Evolutionary conservation across 1,140 invertebrate species (phyloP), one percentile per base, ranked within the genome.

Genomic region (Caenorhabditis inopinata): DNA sequence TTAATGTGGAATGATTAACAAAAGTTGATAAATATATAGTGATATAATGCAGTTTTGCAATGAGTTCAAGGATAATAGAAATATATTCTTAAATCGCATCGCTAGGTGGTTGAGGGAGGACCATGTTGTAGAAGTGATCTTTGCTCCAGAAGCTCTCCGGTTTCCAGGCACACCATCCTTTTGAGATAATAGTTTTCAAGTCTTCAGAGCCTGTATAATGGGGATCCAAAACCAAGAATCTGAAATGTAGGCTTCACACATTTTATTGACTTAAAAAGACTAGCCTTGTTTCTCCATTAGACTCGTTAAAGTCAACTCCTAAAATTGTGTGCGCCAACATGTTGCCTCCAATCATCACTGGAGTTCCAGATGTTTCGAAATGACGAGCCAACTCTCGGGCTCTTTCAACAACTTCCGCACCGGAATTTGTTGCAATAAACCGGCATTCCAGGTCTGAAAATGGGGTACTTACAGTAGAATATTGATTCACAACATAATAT

Each of bases 241-340:
- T 93, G 0, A 93, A 91, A 80, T 18, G 18, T 18, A 9, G 48
- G 5, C 4, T 18, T 18, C 5, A 5, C 16, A 51, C 18, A 51
- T n/a, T 51, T 51, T n/a, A 6, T 18, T n/a, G n/a, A n/a, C 6
- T 7, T 9, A 18, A 18, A 38, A 23, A 14, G 21, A n/a, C 73
- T 75, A 16, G 48, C 42, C 29, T 47, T 25, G 73, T 32, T 18
- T 81, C 93, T 4, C 91, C 92, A 16, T 92, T 93, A 35, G 91
- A 89, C 76, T 93, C 91, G 88, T 96, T 93, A 85, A 93, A 95
- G 87, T 94, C 93, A 2, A 99, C 92, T 4, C 97, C 97, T 78
- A 99, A 90, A 81, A 99, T 98, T 42, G 97, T 99, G 87, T 99
- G 96, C 21, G 97, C 97, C 82, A 98, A 90, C 32, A 96, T 94